Evolutionary conservation across 1,140 invertebrate genomes (phyloP).

Genomic region (Steinernema feltiae): DNA sequence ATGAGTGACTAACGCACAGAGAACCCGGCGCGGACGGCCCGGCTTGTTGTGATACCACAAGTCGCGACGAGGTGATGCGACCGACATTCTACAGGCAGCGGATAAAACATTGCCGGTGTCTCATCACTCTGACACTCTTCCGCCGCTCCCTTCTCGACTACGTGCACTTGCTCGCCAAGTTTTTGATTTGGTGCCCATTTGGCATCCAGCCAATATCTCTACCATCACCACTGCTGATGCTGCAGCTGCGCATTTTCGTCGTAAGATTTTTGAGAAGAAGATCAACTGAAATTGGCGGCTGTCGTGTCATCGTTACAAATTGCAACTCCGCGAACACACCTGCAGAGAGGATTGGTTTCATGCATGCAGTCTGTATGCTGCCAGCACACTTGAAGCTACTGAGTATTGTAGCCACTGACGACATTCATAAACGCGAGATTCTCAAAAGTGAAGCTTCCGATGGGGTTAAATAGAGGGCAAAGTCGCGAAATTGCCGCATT

Average conservation of each 20-base stretch:
- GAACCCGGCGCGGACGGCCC: not conserved
- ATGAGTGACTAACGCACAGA: not conserved
- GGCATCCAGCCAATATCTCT: not conserved
- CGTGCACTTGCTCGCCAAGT: slow-evolving; percentile 1
- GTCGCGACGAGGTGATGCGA: not conserved
- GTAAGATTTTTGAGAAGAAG: not conserved
- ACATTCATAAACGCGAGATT: too few relatives aligned
- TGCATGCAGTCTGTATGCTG: too few relatives aligned
- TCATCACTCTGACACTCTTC: slow-evolving; percentile 5
- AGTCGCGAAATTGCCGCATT: too few relatives aligned
- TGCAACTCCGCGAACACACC: not conserved
- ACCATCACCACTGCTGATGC: too few relatives aligned
- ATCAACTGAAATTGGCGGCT: too few relatives aligned
- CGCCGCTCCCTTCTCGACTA: not conserved
- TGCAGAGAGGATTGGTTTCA: too few relatives aligned
- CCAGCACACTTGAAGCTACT: too few relatives aligned
- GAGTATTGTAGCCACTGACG: too few relatives aligned
- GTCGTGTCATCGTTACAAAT: not conserved
- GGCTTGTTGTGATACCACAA: not conserved
- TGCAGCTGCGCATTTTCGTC: not conserved
- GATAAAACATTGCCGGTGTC: not conserved
- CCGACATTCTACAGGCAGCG: not conserved
- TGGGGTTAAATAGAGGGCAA: too few relatives aligned
- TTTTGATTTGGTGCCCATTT: not conserved
- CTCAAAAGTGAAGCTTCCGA: too few relatives aligned